These are phyloP conservation scores for Puma concolor DNA, from an alignment of 2,113 vertebrate genomes.

Conservation along the genomic window DNA sequence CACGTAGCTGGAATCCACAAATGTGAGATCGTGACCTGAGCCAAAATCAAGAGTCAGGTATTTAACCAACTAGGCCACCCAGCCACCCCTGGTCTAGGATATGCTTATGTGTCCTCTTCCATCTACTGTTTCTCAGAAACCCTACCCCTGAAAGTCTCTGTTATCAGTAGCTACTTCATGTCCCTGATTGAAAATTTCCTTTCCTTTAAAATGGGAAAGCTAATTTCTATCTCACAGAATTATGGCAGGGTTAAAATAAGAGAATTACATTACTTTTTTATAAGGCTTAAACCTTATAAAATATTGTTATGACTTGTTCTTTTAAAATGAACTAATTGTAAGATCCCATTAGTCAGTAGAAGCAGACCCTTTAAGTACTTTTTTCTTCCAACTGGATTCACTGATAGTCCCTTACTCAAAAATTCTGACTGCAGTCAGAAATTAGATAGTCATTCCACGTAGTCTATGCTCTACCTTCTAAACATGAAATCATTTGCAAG, in stretches of 20 bases:
- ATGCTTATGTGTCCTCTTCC: background rate
- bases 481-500: slow-evolving; percentile 39
- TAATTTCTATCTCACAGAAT: slow-evolving; percentile 26
- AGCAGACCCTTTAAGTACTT: background rate
- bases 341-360: background rate
- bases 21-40: no score
- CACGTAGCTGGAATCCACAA: no score
- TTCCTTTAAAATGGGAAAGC: background rate
- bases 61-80: no score
- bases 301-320: background rate
- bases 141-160: background rate
- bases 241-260: background rate
- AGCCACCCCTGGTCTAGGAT: background rate
- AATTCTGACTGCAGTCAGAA: background rate
- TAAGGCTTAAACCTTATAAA: background rate
- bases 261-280: background rate
- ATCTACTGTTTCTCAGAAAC: background rate
- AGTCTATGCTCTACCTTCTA: background rate
- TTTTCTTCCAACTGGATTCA: background rate
- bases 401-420: background rate
- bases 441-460: background rate
- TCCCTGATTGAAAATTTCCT: background rate
- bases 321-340: background rate
- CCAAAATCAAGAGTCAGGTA: no score
- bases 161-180: background rate